phyloP scores from a whole-genome alignment of 2,888 invertebrate genomes.

The Timema cristinae region DNA sequence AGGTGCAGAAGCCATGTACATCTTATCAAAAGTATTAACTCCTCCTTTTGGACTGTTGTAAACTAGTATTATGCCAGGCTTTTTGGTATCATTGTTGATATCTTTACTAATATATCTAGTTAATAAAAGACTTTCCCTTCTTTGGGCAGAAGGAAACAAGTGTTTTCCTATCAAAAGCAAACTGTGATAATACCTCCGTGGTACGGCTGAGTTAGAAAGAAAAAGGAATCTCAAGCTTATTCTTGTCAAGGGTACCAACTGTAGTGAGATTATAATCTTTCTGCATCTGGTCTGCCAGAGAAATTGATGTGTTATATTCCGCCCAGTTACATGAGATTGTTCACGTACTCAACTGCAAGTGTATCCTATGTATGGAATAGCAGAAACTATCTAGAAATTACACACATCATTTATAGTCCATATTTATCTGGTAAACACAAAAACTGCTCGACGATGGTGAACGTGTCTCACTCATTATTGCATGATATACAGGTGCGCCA shows the following conservation, averaged over 20 bases:
- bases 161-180: background rate
- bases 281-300: background rate
- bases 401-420: background rate
- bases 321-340: background rate
- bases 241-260: background rate
- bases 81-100: background rate
- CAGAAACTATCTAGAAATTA: background rate
- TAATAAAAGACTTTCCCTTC: background rate
- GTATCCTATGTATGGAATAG: background rate
- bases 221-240: background rate
- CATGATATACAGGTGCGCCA: background rate
- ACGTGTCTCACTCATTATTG: background rate
- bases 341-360: background rate
- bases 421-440: background rate
- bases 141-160: background rate
- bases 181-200: background rate
- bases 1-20: background rate
- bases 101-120: background rate
- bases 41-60: background rate
- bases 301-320: background rate
- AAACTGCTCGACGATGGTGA: background rate
- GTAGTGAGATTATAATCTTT: slow-evolving; percentile 6
- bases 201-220: background rate
- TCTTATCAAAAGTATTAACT: background rate
- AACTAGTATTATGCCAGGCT: background rate